A percentile compares a stretch with the other conserved stretches of the same genome.
Evolutionary conservation across 2,797 vertebrate species (phyloP).

Genomic region (Argya squamiceps): DNA sequence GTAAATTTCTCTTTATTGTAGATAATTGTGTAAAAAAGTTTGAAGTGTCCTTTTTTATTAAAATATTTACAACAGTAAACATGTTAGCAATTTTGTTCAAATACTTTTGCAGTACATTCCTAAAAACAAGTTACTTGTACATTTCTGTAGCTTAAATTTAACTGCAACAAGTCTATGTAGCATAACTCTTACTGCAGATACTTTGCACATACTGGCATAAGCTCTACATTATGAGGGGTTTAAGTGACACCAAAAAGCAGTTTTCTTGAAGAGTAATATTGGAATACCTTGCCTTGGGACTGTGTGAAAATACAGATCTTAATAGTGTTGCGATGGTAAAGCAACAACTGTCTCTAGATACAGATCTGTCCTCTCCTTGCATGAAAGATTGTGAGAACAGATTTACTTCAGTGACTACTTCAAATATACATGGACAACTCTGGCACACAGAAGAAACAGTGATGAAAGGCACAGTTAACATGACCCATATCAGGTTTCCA

Average conservation of each 20-base stretch:
- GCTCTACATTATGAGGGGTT: slow-evolving; percentile 18
- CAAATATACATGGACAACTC: slow-evolving; percentile 78
- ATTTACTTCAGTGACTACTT: slow-evolving; percentile 76
- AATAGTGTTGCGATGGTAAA: neutral
- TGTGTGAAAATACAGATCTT: neutral
- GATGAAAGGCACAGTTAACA: slow-evolving; percentile 89
- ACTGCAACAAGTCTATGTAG: slow-evolving; percentile 42
- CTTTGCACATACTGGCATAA: slow-evolving; percentile 45
- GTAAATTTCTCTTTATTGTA: slow-evolving; percentile 81
- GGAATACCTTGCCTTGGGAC: neutral
- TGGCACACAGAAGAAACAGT: slow-evolving; percentile 79
- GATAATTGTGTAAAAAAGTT: slow-evolving; percentile 74
- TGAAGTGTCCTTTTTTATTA: slow-evolving; percentile 71
- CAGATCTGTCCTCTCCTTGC: neutral
- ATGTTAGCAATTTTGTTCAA: slow-evolving; percentile 59
- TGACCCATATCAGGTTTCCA: slow-evolving; percentile 70
- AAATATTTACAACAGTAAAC: slow-evolving; percentile 72
- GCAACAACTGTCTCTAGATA: neutral
- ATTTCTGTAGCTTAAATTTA: slow-evolving; percentile 72
- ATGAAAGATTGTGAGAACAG: neutral
- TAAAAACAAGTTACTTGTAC: slow-evolving; percentile 69
- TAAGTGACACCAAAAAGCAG: slow-evolving; percentile 37
- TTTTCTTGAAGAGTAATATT: neutral
- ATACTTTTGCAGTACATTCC: slow-evolving; percentile 71
- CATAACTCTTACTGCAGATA: slow-evolving; percentile 48